These are phyloP conservation scores for Scyliorhinus canicula DNA, from an alignment of 2,797 vertebrate species.

Conservation along the genomic window DNA sequence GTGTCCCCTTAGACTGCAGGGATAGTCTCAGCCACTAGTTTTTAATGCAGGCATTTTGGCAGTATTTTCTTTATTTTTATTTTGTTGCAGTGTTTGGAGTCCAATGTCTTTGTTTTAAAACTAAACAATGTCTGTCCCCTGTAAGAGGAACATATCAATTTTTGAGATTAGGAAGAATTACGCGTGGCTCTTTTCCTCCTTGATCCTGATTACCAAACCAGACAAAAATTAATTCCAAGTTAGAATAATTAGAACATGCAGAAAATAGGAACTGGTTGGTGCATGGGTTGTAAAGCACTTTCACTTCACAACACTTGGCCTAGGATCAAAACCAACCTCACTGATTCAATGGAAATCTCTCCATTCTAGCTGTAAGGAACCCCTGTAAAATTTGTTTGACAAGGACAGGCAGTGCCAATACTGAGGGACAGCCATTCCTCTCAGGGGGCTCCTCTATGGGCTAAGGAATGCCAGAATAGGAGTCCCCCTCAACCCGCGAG, in stretches of 20 bases:
- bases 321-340: not conserved
- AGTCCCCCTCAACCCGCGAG: no score
- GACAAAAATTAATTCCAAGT: no score
- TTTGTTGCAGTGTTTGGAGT: not conserved
- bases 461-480: no score
- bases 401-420: not conserved
- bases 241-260: not conserved
- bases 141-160: not conserved
- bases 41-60: not conserved
- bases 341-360: not conserved
- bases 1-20: not conserved
- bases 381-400: not conserved
- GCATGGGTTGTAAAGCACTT: not conserved
- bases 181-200: not conserved
- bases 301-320: not conserved
- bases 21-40: not conserved
- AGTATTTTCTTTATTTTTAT: not conserved
- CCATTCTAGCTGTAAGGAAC: not conserved
- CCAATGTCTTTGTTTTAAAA: not conserved
- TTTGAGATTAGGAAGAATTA: not conserved
- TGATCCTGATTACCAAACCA: not conserved
- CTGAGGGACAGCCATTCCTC: no score
- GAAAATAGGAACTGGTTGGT: not conserved
- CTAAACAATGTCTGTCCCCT: not conserved
- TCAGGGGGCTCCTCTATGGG: no score